These are phyloP conservation scores for Aphelinus certus DNA, from an alignment of 1,140 invertebrate species.

Conservation along the genomic window DNA sequence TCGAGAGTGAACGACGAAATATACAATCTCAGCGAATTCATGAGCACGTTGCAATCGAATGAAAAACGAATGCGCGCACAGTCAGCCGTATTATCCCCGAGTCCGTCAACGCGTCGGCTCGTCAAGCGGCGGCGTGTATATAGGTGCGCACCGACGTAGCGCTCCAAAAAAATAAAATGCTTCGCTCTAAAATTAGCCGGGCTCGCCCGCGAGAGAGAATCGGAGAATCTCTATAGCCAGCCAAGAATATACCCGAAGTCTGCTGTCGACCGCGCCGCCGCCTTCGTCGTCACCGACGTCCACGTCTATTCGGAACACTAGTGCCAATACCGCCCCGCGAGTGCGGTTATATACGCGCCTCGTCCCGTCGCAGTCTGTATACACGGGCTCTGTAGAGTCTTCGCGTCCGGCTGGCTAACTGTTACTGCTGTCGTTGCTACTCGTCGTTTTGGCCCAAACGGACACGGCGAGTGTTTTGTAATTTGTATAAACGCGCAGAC, in stretches of 20 bases:
- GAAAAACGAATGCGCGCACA: too few relatives aligned
- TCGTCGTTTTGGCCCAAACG: background rate
- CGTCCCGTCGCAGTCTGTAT: too few relatives aligned
- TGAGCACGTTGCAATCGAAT: too few relatives aligned
- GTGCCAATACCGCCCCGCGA: too few relatives aligned
- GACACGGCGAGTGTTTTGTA: slow-evolving; percentile 7
- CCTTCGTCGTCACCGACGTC: background rate
- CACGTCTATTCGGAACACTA: too few relatives aligned
- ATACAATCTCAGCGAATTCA: too few relatives aligned
- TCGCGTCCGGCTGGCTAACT: background rate
- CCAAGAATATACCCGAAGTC: slow-evolving; percentile 21
- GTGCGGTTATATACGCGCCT: too few relatives aligned
- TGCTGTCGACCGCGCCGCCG: slow-evolving; percentile 11
- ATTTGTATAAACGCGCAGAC: slow-evolving; percentile 18
- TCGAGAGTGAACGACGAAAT: too few relatives aligned
- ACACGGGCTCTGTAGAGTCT: too few relatives aligned
- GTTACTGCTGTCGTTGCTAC: background rate
- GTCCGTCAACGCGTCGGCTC: too few relatives aligned
- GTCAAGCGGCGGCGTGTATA: too few relatives aligned
- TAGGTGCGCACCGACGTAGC: background rate
- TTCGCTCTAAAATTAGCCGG: slow-evolving; percentile 28
- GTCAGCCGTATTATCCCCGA: too few relatives aligned
- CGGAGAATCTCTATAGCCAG: background rate
- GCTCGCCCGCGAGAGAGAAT: background rate
- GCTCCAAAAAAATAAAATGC: background rate